Base-by-base conservation (phyloP, 1,140 invertebrate species). In the Fragariocoptes setiger region DNA sequence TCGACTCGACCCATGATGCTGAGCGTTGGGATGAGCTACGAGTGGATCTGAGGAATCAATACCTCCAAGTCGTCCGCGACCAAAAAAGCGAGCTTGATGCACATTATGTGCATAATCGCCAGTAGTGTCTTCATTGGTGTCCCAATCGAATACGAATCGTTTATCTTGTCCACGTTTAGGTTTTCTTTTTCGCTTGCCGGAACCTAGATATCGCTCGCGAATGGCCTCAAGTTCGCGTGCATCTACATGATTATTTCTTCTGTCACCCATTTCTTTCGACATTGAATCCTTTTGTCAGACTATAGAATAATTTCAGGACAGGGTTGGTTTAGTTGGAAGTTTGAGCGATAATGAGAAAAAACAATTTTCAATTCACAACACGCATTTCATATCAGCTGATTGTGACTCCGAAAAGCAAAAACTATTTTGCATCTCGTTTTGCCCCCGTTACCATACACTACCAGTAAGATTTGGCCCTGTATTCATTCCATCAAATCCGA, bases 121-220 rank as follows among this genome's bases (percentile, higher is more conserved):
- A 15, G 82, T 86, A 0, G 92, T 99, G 51, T 99, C 92, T 58
- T 99, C 92, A 0, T 74, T 73, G 3, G 83, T 83, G 63, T 99
- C 92, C 92, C 92, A 99, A 62, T 99, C 92, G 62, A 99, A 99
- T 0, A 99, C 88, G 67, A 99, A 99, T 3, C 88, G 62, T 53
- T 99, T 92, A 62, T 97, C 97, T 3, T 95, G 59, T 46, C 86
- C 64, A 21, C 92, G 61, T 0, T 90, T 76, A 35, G 80, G 62
- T 4, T 92, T 92, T 53, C 85, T 90, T 52, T 94, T 94, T 0
- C 83, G 61, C 15, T 86, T 67, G 5, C 83, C 80, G 14, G 15
- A 4, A 16, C 49, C 61, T n/a, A 97, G 64, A 58, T 92, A 97
- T 5, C 86, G 65, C 55, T 92, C 86, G 56, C 61, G 76, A 37